Conservation (phyloP, 2,797 vertebrate species). For the Epinephelus malabaricus region DNA sequence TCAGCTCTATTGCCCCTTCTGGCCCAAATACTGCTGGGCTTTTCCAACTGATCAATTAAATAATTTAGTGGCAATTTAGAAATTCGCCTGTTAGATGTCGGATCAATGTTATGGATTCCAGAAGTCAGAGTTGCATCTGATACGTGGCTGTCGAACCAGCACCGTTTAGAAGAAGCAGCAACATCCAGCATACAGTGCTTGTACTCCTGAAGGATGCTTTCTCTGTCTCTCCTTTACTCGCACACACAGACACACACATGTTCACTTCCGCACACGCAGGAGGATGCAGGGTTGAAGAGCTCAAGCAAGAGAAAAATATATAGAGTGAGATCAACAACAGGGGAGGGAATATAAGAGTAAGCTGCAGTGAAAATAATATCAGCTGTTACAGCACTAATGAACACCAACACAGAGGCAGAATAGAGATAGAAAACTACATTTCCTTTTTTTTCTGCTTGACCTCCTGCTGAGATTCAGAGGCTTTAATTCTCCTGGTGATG, state of each 20-base stretch:
- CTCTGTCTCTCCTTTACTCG: background rate
- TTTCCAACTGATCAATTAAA: conserved; percentile 67
- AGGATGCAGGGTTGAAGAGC: conserved; percentile 30
- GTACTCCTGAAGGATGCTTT: conserved; percentile 3
- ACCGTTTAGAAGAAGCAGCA: conserved; percentile 18
- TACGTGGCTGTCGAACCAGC: conserved; percentile 10
- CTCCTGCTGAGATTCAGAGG: conserved; percentile 76
- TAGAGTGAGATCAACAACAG: conserved; percentile 38
- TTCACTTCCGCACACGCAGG: background rate
- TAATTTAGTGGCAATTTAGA: conserved; percentile 68
- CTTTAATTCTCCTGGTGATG: conserved; percentile 84
- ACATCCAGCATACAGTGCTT: background rate
- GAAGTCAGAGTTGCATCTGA: conserved; percentile 34
- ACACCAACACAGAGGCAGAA: conserved; percentile 62
- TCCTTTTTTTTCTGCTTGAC: conserved; percentile 65
- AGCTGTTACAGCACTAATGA: conserved; percentile 72
- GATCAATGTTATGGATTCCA: conserved; percentile 65
- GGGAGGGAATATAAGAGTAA: conserved; percentile 38
- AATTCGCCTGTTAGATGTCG: conserved; percentile 44
- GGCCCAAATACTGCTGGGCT: conserved; percentile 50
- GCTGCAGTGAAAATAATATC: conserved; percentile 62
- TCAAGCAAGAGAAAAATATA: conserved; percentile 35
- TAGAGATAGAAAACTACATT: conserved; percentile 70
- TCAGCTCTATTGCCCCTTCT: conserved; percentile 32
- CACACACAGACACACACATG: background rate